Conservation (phyloP, 2,888 invertebrate species). For the Empis livida region DNA sequence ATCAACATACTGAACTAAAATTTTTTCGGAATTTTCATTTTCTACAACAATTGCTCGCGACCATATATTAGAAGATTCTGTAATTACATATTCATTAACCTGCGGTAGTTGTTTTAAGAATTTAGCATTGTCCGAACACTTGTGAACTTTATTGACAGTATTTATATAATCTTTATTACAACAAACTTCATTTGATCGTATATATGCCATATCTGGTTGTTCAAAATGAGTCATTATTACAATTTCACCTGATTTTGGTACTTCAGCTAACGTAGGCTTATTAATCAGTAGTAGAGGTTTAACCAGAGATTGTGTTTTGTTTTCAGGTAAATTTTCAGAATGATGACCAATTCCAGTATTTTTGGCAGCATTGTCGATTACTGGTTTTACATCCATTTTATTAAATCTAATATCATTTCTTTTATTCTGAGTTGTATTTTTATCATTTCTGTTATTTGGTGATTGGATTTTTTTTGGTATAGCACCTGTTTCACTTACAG, state of each 20-base stretch:
- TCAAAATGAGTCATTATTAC: neutral
- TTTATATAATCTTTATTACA: neutral
- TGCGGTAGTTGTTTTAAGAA: constrained; percentile 6
- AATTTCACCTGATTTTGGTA: constrained; percentile 1
- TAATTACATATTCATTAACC: constrained; percentile 3
- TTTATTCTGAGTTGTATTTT: no score
- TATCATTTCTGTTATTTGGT: no score
- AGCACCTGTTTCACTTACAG: no score
- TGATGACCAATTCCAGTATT: no score
- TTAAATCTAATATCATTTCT: no score
- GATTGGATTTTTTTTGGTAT: no score
- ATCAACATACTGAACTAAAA: constrained; percentile 10
- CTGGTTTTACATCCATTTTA: no score
- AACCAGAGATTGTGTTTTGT: no score
- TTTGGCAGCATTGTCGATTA: no score
- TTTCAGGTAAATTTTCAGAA: no score
- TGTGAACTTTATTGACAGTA: neutral
- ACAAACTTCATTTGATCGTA: constrained; percentile 1
- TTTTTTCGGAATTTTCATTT: constrained; percentile 2
- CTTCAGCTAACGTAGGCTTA: no score
- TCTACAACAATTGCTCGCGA: constrained; percentile 9
- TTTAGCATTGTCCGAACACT: neutral
- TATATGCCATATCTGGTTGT: neutral
- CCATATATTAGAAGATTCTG: constrained; percentile 7
- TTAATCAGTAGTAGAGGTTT: no score